Conservation (phyloP, 2,888 invertebrate genomes). For the Patella pellucida region DNA sequence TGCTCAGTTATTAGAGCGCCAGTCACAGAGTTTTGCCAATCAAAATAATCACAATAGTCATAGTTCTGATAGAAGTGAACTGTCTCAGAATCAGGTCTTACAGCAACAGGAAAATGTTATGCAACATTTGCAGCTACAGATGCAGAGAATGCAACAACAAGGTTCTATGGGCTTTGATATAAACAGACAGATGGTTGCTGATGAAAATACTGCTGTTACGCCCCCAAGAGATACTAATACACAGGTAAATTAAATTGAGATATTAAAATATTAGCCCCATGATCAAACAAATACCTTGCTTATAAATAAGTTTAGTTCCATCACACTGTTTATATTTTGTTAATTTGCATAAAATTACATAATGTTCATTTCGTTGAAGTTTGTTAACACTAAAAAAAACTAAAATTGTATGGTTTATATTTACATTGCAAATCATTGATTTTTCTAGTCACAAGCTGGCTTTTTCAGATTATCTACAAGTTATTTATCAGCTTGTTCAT, state of each 20-base stretch:
- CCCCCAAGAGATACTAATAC: not conserved
- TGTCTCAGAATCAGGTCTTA: not conserved
- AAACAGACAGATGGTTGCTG: not conserved
- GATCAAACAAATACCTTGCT: no score
- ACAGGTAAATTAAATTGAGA: not conserved
- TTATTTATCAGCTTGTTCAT: no score
- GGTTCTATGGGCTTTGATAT: not conserved
- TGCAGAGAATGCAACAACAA: constrained; percentile 1
- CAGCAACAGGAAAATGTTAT: constrained; percentile 4
- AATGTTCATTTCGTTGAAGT: no score
- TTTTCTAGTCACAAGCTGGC: no score
- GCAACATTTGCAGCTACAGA: not conserved
- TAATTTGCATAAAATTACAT: no score
- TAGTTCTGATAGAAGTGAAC: not conserved
- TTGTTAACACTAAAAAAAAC: no score
- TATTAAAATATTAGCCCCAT: no score
- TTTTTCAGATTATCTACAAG: no score
- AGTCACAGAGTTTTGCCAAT: not conserved
- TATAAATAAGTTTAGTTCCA: no score
- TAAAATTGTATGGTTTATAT: no score
- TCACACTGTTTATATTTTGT: no score
- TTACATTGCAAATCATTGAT: no score
- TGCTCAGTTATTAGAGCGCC: constrained; percentile 17
- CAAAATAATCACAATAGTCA: not conserved
- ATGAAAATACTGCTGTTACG: not conserved